A percentile compares a stretch with the other conserved stretches of the same genome.
phyloP scores from a whole-genome alignment of 1,140 invertebrate genomes.

The Zeugodacus cucurbitae region DNA sequence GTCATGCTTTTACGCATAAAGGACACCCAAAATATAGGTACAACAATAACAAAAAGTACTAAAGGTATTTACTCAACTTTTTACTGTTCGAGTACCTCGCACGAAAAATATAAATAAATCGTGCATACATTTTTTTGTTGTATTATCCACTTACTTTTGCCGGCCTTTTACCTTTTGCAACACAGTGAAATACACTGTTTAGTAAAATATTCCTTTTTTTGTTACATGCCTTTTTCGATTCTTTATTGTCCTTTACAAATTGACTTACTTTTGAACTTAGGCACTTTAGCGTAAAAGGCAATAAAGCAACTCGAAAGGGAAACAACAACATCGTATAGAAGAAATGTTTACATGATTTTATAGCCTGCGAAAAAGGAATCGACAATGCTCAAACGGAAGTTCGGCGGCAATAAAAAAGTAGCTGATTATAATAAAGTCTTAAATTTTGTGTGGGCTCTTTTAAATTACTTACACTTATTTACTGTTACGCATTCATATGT shows the following conservation, averaged over 20 bases:
- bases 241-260: background rate
- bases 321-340: background rate
- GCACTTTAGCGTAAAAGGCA: background rate
- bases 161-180: background rate
- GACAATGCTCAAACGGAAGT: background rate
- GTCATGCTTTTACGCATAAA: background rate
- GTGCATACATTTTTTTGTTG: background rate
- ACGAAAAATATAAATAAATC: background rate
- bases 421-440: slow-evolving; percentile 31
- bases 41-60: background rate
- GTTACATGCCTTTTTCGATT: background rate
- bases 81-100: background rate
- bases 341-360: background rate
- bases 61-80: background rate
- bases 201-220: background rate
- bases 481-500: background rate
- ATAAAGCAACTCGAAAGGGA: background rate
- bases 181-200: background rate
- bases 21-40: background rate
- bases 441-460: background rate
- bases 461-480: slow-evolving; percentile 11
- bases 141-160: too few relatives aligned
- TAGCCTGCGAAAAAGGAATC: background rate
- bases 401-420: background rate
- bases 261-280: slow-evolving; percentile 25